Evolutionary conservation across 1,140 invertebrate species (phyloP).

Genomic region (Anoplophora glabripennis): DNA sequence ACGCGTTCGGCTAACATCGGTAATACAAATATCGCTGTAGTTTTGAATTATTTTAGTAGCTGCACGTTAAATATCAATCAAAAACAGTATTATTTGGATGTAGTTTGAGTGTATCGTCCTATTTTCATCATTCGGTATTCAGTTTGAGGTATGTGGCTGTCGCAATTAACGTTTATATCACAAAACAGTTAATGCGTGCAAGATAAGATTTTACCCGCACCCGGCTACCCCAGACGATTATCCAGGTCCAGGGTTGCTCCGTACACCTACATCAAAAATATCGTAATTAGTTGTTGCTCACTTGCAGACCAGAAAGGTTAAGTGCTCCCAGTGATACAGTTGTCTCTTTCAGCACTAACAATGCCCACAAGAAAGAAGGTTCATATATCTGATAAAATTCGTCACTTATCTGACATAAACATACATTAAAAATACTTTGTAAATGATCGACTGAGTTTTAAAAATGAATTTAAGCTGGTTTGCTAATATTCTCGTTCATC

Average conservation of each 20-base stretch:
- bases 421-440: neutral
- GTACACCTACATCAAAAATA: conserved; percentile 1
- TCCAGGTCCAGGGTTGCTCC: conserved; percentile 10
- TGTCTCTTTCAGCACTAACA: too few relatives aligned
- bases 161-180: neutral
- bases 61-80: conserved; percentile 1
- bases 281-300: too few relatives aligned
- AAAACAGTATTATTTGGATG: neutral
- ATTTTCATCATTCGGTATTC: too few relatives aligned
- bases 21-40: neutral
- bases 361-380: too few relatives aligned
- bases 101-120: too few relatives aligned
- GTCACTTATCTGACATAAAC: too few relatives aligned
- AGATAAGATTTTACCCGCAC: neutral
- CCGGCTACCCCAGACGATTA: conserved; percentile 6
- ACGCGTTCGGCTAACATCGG: neutral
- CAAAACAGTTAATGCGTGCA: neutral
- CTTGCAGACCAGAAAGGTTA: too few relatives aligned
- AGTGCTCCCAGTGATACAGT: too few relatives aligned
- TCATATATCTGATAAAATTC: too few relatives aligned
- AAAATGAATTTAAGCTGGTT: conserved; percentile 40
- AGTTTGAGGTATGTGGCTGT: too few relatives aligned
- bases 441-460: neutral
- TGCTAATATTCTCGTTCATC: conserved; percentile 40
- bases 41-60: conserved; percentile 6